Evolutionary conservation across 2,888 invertebrate species (phyloP), one percentile per base, ranked within the genome.

Genomic region (Entomobrya proxima): DNA sequence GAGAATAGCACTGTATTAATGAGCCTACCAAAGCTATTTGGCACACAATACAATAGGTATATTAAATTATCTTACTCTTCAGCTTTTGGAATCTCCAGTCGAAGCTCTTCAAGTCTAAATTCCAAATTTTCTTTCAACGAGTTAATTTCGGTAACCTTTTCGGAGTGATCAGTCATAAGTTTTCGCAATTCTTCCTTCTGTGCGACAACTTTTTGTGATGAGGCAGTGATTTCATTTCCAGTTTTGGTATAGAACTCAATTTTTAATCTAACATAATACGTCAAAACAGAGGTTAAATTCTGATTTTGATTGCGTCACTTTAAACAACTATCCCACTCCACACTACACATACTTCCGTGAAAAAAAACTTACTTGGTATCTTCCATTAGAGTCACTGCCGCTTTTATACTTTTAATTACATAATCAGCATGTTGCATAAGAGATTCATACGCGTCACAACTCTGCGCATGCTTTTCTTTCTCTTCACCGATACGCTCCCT

Each of bases 361-460:
- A 52, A 3, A 21, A 6, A 64, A 2, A 44, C 79, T 44, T 75
- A 75, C 82, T 74, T 82, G 27, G 50, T 32, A 30, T 40, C 27
- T 44, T 72, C 44, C 80, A 81, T 72, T 35, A 24, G 13, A 5
- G 72, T 30, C 21, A 30, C 18, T 2, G 44, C 44, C 13, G 35
- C 40, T 18, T 72, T 13, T 18, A 75, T 44, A 50, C 44, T 47
- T 15, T 47, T 21, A 15, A 82, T 32, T 0, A 61, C 27, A 18
- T 50, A 47, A 6, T 75, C 47, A 18, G 61, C 82, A 15, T 35
- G 74, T 15, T 61, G 18, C 2, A 61, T 82, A 4, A 74, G 50
- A 4, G 61, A 32, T 15, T 82, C 64, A 21, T 21, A 74, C 1
- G 13, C 21, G 13, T 75, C 74, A 64, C 52, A 44, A 24, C 58